Base-by-base conservation (phyloP, 2,888 invertebrate genomes). In the Anodontia alba region DNA sequence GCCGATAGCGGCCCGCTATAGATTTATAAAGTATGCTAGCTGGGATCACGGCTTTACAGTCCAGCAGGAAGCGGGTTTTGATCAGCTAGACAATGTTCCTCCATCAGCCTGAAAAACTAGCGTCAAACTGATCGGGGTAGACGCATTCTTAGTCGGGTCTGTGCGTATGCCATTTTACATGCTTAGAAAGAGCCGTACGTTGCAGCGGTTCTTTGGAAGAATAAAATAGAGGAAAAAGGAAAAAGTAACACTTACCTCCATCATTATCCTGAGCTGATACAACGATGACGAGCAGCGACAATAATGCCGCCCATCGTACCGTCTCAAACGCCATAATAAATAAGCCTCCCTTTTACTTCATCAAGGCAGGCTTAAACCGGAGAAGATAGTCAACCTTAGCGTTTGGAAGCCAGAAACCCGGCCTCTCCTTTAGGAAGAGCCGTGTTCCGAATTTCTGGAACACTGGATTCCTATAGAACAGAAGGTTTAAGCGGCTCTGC, bases 361-460 rank as follows among this genome's bases (percentile, higher is more conserved):
- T 85, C 62, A 82, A 85, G 82, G 82, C 77, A 78, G 85, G 76
- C 82, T 80, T 73, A 72, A 76, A 78, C 76, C 80, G 82, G 85
- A 76, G 78, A 67, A 81, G 75, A 29, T 38, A 77, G 72, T 79
- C 68, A 73, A 67, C 76, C 80, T 79, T 76, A 80, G 76, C 75
- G 69, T 76, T 75, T 57, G 76, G 84, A 84, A 84, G 86, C 88
- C 86, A 81, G 86, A 81, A 46, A 79, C 77, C 84, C 83, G 84
- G 86, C 84, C 81, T 83, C 80, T 81, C 79, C 80, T 51, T 78
- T 73, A 79, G 85, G 84, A 83, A 84, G 81, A 84, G 88, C 88
- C 84, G 88, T 86, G 88, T 84, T 86, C 88, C 88, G 69, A 76
- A 80, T 29, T 67, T 69, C 73, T 78, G 88, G 88, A 88, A 88